These are phyloP conservation scores for Papilio helenus DNA, from an alignment of 1,140 invertebrate genomes.

Conservation along the genomic window DNA sequence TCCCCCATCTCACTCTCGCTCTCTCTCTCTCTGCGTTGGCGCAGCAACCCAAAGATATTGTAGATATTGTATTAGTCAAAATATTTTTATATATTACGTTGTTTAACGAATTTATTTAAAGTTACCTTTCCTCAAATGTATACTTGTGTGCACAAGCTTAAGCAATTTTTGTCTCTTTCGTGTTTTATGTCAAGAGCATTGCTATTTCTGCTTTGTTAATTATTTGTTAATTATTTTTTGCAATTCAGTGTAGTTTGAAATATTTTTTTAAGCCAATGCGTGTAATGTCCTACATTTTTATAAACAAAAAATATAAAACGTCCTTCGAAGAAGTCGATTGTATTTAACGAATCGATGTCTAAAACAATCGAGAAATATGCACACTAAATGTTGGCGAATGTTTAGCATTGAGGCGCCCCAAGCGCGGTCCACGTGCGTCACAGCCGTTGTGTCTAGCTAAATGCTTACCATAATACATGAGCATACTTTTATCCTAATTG, in stretches of 20 bases:
- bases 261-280: not conserved
- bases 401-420: conserved; percentile 22
- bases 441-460: not conserved
- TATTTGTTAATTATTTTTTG: conserved; percentile 10
- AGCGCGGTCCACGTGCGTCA: not conserved
- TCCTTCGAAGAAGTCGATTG: conserved; percentile 3
- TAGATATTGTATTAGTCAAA: not conserved
- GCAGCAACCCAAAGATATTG: no score
- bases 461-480: not conserved
- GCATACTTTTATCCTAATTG: no score
- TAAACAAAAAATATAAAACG: not conserved
- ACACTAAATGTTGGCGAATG: conserved; percentile 9
- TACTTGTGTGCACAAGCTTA: not conserved
- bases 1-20: no score
- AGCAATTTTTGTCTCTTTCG: not conserved
- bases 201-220: not conserved
- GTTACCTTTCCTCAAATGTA: not conserved
- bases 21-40: no score
- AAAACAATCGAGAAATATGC: not conserved
- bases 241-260: not conserved
- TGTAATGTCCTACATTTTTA: not conserved
- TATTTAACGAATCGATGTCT: not conserved
- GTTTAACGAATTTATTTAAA: not conserved
- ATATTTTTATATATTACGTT: not conserved
- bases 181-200: not conserved